Base-by-base conservation (phyloP, 2,888 invertebrate species). In the Ornithoptera alexandrae region DNA sequence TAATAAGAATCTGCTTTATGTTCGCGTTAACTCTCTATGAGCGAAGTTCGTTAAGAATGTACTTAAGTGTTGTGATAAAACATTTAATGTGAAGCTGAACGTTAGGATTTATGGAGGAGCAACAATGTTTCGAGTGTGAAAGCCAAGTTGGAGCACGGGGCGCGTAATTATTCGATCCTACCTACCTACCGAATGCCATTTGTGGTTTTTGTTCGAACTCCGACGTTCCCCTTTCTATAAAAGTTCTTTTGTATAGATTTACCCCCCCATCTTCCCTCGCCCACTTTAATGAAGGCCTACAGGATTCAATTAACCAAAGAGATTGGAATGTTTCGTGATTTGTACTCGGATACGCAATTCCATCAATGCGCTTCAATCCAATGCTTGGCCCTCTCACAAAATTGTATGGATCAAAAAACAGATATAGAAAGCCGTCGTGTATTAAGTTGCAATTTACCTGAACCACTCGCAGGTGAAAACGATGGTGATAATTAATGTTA, bases 321-420 rank as follows among this genome's bases (percentile, higher is more conserved):
- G 85, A 87, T 86, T 81, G 88, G 88, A 89, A 90, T 90, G 89
- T 87, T 89, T 88, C 87, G 89, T 88, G 88, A 89, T 89, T 89
- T 89, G 86, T 87, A 82, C 85, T 79, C 81, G 79, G 81, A 66
- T 81, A 81, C 84, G 84, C 82, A 85, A 89, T 89, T 86, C 85
- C 82, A 88, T 88, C 86, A 85, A 81, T 84, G 84, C 81, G 79
- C 76, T 81, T 82, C 84, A 77, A 83, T 85, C 84, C 83, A 79
- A 70, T 69, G 67, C 56, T 67, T 61, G 36, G 64, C 70, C 46
- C 64, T 70, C 61, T 67, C 46, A 70, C 64, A 64, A 67, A 30
- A 70, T 61, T 70, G 66, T 60, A 63, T 5, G 59, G 62, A 67
- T 42, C 56, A 59, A 70, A 70, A 30, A 61, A 61, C 53, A 36